Percentiles rank a stretch among this genome's conserved stretches.
Evolutionary conservation across 2,888 invertebrate species (phyloP).

Genomic region (Leptura quadrifasciata): DNA sequence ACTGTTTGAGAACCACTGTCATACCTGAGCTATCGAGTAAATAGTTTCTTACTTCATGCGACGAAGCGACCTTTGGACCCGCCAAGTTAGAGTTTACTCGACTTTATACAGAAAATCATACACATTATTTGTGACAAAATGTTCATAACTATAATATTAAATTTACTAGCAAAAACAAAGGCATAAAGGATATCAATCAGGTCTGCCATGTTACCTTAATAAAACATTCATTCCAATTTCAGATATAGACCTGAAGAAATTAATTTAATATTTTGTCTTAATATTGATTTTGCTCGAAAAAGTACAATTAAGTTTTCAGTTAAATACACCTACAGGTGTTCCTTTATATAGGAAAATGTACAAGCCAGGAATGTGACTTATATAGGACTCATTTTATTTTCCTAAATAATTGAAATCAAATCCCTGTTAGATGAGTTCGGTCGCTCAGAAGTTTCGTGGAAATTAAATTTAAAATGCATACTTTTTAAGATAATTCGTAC

Average conservation of each 20-base stretch:
- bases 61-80: too few relatives aligned
- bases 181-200: too few relatives aligned
- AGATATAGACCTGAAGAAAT: background rate
- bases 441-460: conserved; percentile 22
- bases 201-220: background rate
- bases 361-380: background rate
- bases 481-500: conserved; percentile 28
- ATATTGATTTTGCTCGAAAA: background rate
- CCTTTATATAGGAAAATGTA: background rate
- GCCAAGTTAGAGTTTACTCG: too few relatives aligned
- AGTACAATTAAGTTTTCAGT: background rate
- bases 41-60: too few relatives aligned
- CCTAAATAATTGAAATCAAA: conserved; percentile 16
- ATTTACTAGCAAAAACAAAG: too few relatives aligned
- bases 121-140: too few relatives aligned
- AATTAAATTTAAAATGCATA: conserved; percentile 27
- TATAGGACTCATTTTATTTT: background rate
- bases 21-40: too few relatives aligned
- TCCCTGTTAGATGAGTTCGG: conserved; percentile 1
- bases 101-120: too few relatives aligned
- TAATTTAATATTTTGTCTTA: background rate
- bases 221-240: background rate
- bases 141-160: too few relatives aligned
- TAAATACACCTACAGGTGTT: background rate
- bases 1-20: too few relatives aligned